phyloP scores from a whole-genome alignment of 2,888 invertebrate species.

The Chymomyza procnemis region DNA sequence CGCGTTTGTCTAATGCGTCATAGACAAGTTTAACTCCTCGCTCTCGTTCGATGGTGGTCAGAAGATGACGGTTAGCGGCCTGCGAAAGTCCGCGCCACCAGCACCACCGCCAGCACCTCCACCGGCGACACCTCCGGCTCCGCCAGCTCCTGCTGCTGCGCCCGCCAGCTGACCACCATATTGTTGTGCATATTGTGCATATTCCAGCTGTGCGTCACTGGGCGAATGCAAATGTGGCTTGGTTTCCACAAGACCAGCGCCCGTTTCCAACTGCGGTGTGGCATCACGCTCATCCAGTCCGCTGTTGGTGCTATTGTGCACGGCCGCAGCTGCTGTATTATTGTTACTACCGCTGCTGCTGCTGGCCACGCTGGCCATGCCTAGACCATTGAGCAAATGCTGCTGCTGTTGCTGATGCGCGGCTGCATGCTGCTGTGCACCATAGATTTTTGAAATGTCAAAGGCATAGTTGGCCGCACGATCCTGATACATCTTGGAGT shows the following conservation, averaged over 20 bases:
- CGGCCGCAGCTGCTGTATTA: constrained; percentile 49
- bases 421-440: constrained; percentile 76
- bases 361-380: constrained; percentile 49
- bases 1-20: constrained; percentile 60
- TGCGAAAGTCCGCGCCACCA: constrained; percentile 75
- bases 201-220: constrained; percentile 76
- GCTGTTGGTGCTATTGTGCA: constrained; percentile 67
- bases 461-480: constrained; percentile 79
- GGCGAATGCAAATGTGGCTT: constrained; percentile 77
- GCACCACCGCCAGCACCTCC: constrained; percentile 40
- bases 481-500: constrained; percentile 79
- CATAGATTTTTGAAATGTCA: constrained; percentile 79
- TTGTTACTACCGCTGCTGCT: constrained; percentile 55
- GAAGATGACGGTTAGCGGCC: constrained; percentile 79
- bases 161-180: constrained; percentile 68
- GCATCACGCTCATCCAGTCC: constrained; percentile 76
- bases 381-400: constrained; percentile 70
- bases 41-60: constrained; percentile 77
- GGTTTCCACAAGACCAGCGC: constrained; percentile 59
- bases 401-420: constrained; percentile 76
- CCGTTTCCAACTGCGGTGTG: constrained; percentile 76
- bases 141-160: constrained; percentile 45
- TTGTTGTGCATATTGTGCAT: constrained; percentile 73
- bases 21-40: constrained; percentile 75
- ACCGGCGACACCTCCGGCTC: constrained; percentile 34